These are phyloP conservation scores for Carapus acus DNA, from an alignment of 2,797 vertebrate species.

Conservation along the genomic window DNA sequence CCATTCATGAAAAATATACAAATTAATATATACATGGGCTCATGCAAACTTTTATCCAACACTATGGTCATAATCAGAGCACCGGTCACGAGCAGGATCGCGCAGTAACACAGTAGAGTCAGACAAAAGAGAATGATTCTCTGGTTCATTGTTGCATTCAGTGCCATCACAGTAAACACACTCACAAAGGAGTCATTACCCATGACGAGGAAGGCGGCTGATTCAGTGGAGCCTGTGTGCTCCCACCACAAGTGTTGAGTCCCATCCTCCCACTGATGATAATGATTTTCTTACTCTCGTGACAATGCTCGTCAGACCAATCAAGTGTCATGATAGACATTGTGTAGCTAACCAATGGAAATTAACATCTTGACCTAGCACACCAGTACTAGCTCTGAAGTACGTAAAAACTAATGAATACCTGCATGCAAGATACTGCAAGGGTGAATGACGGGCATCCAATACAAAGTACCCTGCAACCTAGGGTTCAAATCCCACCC, in stretches of 20 bases:
- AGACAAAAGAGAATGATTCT: constrained; percentile 25
- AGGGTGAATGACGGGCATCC: no score
- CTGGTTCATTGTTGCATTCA: constrained; percentile 34
- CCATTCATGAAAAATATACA: constrained; percentile 41
- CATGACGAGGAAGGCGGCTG: not conserved
- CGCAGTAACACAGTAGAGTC: constrained; percentile 35
- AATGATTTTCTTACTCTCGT: no score
- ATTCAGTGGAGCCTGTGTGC: not conserved
- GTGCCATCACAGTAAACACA: constrained; percentile 44
- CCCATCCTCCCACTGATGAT: not conserved
- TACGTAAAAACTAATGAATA: no score
- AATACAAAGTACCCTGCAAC: no score
- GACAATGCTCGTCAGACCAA: no score
- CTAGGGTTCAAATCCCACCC: no score
- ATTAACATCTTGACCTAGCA: no score
- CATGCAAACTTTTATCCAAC: constrained; percentile 38
- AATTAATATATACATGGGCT: constrained; percentile 51
- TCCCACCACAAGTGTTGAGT: not conserved
- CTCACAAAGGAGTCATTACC: constrained; percentile 26
- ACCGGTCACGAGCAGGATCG: constrained; percentile 25
- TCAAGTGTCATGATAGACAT: no score
- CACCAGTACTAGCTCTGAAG: no score
- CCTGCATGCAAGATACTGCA: no score
- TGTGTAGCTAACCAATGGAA: no score
- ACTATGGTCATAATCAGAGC: constrained; percentile 25